Conservation (phyloP, 2,113 vertebrate species). For the Phrynocephalus versicolor region DNA sequence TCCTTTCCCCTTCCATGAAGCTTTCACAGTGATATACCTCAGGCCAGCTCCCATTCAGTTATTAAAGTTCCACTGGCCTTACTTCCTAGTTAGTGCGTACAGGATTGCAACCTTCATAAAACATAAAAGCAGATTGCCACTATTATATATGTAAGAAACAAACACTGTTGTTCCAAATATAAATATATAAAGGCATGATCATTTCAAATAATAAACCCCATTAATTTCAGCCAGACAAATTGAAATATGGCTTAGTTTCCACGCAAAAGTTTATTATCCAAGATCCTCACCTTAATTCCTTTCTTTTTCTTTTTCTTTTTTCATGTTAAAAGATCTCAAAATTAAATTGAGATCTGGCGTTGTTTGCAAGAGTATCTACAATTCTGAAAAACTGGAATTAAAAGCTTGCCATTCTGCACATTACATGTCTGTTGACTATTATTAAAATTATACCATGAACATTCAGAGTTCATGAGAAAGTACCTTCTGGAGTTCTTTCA, state of each 20-base stretch:
- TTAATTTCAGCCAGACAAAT: background rate
- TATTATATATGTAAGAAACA: constrained; percentile 63
- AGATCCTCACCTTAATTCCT: constrained; percentile 50
- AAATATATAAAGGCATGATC: background rate
- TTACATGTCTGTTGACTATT: constrained; percentile 56
- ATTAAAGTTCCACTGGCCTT: background rate
- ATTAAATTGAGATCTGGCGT: constrained; percentile 56
- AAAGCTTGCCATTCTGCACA: constrained; percentile 40
- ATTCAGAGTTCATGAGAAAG: constrained; percentile 36
- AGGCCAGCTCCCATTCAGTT: too few relatives aligned
- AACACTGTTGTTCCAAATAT: constrained; percentile 35
- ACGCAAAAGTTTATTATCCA: background rate
- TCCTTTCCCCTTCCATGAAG: too few relatives aligned
- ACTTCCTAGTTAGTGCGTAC: constrained; percentile 42
- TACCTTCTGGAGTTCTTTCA: constrained; percentile 8
- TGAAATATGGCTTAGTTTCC: background rate
- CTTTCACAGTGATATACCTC: too few relatives aligned
- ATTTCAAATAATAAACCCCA: background rate
- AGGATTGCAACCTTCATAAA: constrained; percentile 73
- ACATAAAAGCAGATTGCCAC: constrained; percentile 73
- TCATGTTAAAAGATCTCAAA: constrained; percentile 60
- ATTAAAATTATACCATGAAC: constrained; percentile 20
- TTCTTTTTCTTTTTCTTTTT: too few relatives aligned
- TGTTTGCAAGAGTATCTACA: constrained; percentile 56
- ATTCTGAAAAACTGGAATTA: background rate